phyloP scores from a whole-genome alignment of 1,140 invertebrate genomes.

The Babylonia areolata region DNA sequence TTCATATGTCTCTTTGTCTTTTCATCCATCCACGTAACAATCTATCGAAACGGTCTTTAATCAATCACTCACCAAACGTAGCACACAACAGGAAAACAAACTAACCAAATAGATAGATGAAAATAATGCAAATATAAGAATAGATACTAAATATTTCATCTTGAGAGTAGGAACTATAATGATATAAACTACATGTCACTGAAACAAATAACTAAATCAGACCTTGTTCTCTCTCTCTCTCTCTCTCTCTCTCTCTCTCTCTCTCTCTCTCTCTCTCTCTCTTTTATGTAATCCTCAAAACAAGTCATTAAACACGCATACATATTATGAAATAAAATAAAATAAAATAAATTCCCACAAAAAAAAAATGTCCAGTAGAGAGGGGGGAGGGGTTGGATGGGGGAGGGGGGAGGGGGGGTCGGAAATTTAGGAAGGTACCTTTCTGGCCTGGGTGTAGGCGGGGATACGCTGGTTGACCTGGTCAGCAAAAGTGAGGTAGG shows the following conservation, averaged over 20 bases:
- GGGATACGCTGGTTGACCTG: conserved; percentile 22
- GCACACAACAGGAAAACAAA: too few relatives aligned
- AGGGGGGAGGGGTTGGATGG: not conserved
- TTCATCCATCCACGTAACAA: not conserved
- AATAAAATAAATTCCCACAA: not conserved
- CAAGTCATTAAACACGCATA: not conserved
- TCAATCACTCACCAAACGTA: too few relatives aligned
- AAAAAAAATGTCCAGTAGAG: not conserved
- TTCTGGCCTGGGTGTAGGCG: not conserved
- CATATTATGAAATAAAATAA: not conserved
- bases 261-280: not conserved
- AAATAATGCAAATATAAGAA: not conserved
- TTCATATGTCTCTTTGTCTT: not conserved
- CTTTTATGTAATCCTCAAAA: not conserved
- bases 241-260: not conserved
- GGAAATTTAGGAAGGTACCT: not conserved
- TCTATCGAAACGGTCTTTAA: too few relatives aligned
- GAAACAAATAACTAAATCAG: too few relatives aligned
- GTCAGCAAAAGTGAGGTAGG: conserved; percentile 4
- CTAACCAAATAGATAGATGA: not conserved
- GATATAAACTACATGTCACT: too few relatives aligned
- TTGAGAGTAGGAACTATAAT: too few relatives aligned
- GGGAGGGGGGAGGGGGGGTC: not conserved
- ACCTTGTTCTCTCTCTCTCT: not conserved
- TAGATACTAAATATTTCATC: not conserved